These are phyloP conservation scores for Microhierax caerulescens DNA, from an alignment of 2,797 vertebrate genomes.

Conservation along the genomic window DNA sequence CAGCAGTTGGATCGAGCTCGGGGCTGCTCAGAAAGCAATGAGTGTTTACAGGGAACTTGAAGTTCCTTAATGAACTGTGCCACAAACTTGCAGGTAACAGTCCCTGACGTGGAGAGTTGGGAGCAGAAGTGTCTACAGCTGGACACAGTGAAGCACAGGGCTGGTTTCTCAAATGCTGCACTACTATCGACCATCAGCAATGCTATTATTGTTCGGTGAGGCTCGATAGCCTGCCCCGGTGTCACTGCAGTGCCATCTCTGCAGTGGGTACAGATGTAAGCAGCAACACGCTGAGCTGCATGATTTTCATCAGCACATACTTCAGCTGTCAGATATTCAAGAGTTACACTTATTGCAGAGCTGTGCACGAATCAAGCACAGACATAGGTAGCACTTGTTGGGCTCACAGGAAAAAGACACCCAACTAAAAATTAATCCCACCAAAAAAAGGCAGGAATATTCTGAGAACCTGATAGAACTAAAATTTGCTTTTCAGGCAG, in stretches of 20 bases:
- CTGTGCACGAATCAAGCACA: accelerated
- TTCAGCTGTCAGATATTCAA: neutral
- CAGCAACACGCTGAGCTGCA: accelerated
- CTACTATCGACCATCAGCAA: accelerated
- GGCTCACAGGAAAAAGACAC: neutral
- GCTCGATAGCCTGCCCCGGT: accelerated
- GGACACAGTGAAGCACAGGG: neutral
- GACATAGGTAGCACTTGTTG: accelerated
- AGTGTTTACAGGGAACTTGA: neutral
- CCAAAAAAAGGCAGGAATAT: neutral
- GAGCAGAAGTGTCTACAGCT: neutral
- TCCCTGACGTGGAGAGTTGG: accelerated
- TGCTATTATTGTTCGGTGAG: neutral
- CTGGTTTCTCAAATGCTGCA: neutral
- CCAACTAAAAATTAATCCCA: neutral
- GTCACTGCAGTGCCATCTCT: neutral
- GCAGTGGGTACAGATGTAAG: neutral
- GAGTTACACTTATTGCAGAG: neutral
- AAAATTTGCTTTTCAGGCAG: neutral
- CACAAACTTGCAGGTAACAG: neutral
- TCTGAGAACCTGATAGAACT: neutral
- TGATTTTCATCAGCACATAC: neutral
- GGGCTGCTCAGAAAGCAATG: neutral
- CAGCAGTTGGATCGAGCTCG: neutral
- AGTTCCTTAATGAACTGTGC: neutral